Evolutionary conservation across 1,140 invertebrate species (phyloP), one percentile per base, ranked within the genome.

Genomic region (Bombus pyrosoma): DNA sequence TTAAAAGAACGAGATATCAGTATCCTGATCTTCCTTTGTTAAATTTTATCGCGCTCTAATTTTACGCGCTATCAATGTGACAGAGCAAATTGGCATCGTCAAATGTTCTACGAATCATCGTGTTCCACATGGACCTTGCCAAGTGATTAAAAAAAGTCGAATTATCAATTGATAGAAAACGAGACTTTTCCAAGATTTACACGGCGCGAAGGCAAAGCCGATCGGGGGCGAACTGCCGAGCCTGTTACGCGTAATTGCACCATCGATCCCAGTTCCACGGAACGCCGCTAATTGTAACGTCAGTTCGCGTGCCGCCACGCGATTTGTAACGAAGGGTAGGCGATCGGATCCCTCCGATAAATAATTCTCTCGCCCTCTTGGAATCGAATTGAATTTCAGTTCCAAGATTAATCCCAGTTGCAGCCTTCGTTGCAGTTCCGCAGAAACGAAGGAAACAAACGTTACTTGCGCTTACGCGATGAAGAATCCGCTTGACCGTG

Each of bases 371-470:
- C 13, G 59, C 10, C 72, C 25, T 3, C 57, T 22, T 32, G 32
- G 39, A 8, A 34, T 47, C 72, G 32, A 83, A 83, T 83, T 83
- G 81, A 76, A 83, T 83, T 76, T 76, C 81, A 34, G 18, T 57
- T 62, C 28, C 37, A 18, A 72, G 47, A 81, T 81, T 81, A 81
- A 81, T 81, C 59, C 64, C 41, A n/a, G 15, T 15, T 34, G 32
- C 32, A 25, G 1, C 6, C 41, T 71, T 57, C 39, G 28, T 8
- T 4, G 8, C 39, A 18, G 4, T 13, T 74, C 3, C 53, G 13
- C 12, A 22, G 57, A 18, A 41, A 39, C 75, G 10, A 39, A 32
- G 2, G 47, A 22, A 69, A 79, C 43, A 43, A 25, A 3, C 32
- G 64, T 53, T 53, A 8, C 47, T 53, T 47, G 5, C 43, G 47